Evolutionary conservation across 2,113 vertebrate species (phyloP).

Genomic region (Mastomys natalensis): DNA sequence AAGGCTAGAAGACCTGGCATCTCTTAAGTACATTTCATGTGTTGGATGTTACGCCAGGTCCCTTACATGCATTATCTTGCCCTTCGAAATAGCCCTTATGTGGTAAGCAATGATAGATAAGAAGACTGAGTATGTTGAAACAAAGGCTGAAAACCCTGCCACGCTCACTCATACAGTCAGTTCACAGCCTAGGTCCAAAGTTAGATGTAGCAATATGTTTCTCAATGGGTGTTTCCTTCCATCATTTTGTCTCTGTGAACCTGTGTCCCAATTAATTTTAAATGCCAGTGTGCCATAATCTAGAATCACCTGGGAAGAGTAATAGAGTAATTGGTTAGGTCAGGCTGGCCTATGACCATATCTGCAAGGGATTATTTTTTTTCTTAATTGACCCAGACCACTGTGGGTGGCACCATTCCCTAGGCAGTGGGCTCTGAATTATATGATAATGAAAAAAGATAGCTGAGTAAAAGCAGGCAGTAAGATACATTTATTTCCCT

Average conservation of each 20-base stretch:
- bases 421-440: neutral
- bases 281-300: neutral
- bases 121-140: neutral
- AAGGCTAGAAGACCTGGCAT: neutral
- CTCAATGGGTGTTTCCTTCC: neutral
- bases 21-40: neutral
- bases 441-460: no score
- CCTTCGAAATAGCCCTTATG: neutral
- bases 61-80: neutral
- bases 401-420: neutral
- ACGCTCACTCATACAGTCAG: neutral
- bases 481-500: neutral
- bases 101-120: neutral
- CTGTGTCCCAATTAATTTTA: neutral
- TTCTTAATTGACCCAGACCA: neutral
- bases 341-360: neutral
- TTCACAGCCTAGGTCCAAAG: neutral
- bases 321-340: neutral
- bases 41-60: neutral
- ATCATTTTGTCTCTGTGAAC: neutral
- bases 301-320: neutral
- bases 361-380: neutral
- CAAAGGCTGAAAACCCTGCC: neutral
- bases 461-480: neutral
- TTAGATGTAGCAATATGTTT: neutral